Base-by-base conservation (phyloP, 37 sponge, comb jelly and placozoan genomes). In the Spongilla lacustris region DNA sequence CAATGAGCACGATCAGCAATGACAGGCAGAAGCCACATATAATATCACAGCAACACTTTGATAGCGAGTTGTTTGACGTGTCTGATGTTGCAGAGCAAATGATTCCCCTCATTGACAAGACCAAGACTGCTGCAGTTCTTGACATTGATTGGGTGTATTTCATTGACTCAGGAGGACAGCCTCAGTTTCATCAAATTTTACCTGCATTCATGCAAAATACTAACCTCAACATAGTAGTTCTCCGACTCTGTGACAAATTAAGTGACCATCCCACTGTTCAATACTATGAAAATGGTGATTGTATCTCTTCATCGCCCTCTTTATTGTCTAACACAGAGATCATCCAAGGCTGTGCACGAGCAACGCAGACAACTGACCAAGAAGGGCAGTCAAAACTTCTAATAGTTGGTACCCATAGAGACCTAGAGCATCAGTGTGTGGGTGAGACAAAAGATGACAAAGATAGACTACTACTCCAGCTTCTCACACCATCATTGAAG, bases 101-200 rank as follows among this genome's bases (percentile, higher is more conserved):
- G 46, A 8, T 46, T 10, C 46, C 46, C 8, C 8, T 46, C 46
- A 46, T 46, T 46, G 46, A 4, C 8, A 8, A 46, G 8, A 10
- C 46, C 4, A 46, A 46, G 46, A 8, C 4, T 46, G 46, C 46
- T 10, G 4, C 46, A 10, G 8, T 8, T 8, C 46, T 46, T 46
- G 8, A 46, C 46, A 46, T 70, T 29, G 72, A 70, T 70, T 70
- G 72, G 72, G 30, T 70, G 72, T 70, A 70, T 9, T 70, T 70
- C 29, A 70, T 29, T 70, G 72, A 70, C 30, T 70, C 72, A 9
- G 72, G 72, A 70, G 72, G 72, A 30, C 72, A 70, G 72, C 72
- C 72, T 30, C 72, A 70, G 72, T 70, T 70, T 70, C 72, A 30
- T 30, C 29, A 70, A 6, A 3, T 70, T 30, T 29, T 70, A 6